Base-by-base conservation (phyloP, 1,140 invertebrate species). In the Spodoptera litura region DNA sequence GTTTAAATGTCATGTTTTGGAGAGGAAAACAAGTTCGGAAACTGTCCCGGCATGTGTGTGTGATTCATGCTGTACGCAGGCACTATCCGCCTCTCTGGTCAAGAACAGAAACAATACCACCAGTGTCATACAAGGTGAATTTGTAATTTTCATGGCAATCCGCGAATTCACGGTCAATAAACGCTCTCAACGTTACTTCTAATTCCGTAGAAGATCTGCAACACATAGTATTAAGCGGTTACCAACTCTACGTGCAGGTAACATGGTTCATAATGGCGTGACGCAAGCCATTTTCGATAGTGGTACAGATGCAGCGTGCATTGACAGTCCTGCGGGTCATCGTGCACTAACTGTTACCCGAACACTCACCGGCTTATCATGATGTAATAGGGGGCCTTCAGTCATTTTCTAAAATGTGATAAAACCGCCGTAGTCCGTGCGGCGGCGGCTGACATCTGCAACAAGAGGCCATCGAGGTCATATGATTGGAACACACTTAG, bases 351-450 rank as follows among this genome's bases (percentile, higher is more conserved):
- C 66, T 70, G 66, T 53, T 77, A 66, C 38, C n/a, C 38, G 58
- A 74, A 79, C 83, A 94, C 92, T 94, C 86, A 94, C 92, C 91
- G 91, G 87, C 86, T 92, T 93, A 80, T 90, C 91, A 94, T 94
- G 85, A 85, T 84, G 84, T 80, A 86, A 79, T 53, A 87, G 81
- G 81, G 84, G 84, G 86, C 91, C 91, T 90, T 94, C 92, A 94
- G 92, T 94, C 92, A 94, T 94, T 94, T 92, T 94, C 92, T 87
- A 94, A 89, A 85, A 92, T 94, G 85, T 94, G 91, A 93, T 93
- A 94, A 91, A 93, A 93, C 83, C 92, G 92, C 88, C 92, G 90
- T 81, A 87, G 85, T 84, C 87, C 91, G 87, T 94, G 91, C 89
- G 91, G 90, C 87, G 92, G 92, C 83, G 89, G 92, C 85, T 92